Evolutionary conservation across 2,888 invertebrate species (phyloP), one percentile per base, ranked within the genome.

Genomic region (Lydus trimaculatus): DNA sequence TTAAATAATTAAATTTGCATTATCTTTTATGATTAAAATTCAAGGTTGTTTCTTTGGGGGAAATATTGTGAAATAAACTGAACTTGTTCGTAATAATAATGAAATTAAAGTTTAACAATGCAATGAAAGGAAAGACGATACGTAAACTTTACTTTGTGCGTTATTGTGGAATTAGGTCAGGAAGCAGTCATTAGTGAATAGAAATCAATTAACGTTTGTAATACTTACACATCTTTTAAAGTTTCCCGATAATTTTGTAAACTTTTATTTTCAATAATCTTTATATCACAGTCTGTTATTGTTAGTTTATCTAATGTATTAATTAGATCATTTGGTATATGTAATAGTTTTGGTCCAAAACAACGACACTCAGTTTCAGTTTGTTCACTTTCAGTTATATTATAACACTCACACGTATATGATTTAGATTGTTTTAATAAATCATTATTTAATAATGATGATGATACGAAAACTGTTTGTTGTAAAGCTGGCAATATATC

Each of bases 171-270:
- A n/a, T n/a, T n/a, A n/a, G n/a, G n/a, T n/a, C n/a, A n/a, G n/a
- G n/a, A n/a, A n/a, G n/a, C n/a, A n/a, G n/a, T n/a, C n/a, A n/a
- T n/a, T n/a, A n/a, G n/a, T n/a, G n/a, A n/a, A n/a, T n/a, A n/a
- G n/a, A n/a, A n/a, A n/a, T n/a, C n/a, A n/a, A n/a, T n/a, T n/a
- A n/a, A n/a, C n/a, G n/a, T n/a, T n/a, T n/a, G n/a, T n/a, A 33
- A 28, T 58, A 83, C 85, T 83, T 79, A 85, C 85, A 85, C 79
- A 60, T 85, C 85, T 69, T 78, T 79, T n/a, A 85, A 67, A 4
- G 80, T 80, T n/a, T 70, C 71, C 61, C 78, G 81, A 66, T 85
- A 85, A 0, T 81, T 79, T 64, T 83, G 79, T 58, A 85, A 78
- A 5, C 81, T 80, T 70, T 78, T 77, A 48, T 74, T 80, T 6